Evolutionary conservation across 2,888 invertebrate species (phyloP).

Genomic region (Netelia inedita): DNA sequence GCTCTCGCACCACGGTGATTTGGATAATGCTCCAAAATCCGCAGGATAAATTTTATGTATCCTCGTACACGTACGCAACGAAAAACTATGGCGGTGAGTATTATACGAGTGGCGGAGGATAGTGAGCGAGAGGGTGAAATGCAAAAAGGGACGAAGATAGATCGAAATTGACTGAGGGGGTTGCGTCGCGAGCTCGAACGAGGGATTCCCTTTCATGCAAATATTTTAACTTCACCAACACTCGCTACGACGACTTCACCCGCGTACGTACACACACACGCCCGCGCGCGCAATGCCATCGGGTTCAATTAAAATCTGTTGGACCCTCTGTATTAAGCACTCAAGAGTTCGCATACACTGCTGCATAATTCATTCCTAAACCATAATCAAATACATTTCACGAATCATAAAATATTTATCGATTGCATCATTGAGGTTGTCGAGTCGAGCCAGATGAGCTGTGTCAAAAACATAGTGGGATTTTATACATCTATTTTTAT

Average conservation of each 20-base stretch:
- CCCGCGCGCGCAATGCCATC: constrained; percentile 15
- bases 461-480: neutral
- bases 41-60: constrained; percentile 48
- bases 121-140: constrained; percentile 47
- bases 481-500: neutral
- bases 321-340: constrained; percentile 39
- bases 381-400: constrained; percentile 53
- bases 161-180: constrained; percentile 59
- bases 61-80: constrained; percentile 19
- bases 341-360: constrained; percentile 41
- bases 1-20: constrained; percentile 42
- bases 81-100: constrained; percentile 29
- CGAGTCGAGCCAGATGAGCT: neutral
- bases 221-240: constrained; percentile 51
- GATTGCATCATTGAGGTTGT: neutral
- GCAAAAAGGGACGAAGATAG: constrained; percentile 51
- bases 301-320: constrained; percentile 52
- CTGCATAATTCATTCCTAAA: constrained; percentile 53
- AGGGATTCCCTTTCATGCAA: constrained; percentile 53
- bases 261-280: constrained; percentile 14
- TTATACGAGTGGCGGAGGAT: constrained; percentile 34
- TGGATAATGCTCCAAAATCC: constrained; percentile 51
- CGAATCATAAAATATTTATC: constrained; percentile 54
- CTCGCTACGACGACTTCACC: neutral
- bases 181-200: constrained; percentile 40